These are phyloP conservation scores for Eutolmus rufibarbis DNA, from an alignment of 2,888 invertebrate species.

Conservation along the genomic window DNA sequence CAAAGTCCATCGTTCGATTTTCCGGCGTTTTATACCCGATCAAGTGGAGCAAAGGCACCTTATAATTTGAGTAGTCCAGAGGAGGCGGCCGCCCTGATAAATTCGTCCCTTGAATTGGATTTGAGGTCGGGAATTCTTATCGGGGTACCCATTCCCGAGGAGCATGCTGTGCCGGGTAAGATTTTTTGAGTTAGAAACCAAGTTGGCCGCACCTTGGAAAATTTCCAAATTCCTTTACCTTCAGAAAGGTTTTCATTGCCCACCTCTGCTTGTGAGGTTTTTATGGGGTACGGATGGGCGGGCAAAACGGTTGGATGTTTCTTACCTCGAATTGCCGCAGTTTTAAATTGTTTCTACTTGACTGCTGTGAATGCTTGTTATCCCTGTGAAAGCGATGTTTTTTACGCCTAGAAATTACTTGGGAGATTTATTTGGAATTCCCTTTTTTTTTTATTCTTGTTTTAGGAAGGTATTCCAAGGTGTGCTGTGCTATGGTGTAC, in stretches of 20 bases:
- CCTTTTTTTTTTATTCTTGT: background rate
- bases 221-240: background rate
- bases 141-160: constrained; percentile 87
- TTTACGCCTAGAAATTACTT: background rate
- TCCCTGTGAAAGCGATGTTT: background rate
- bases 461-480: background rate
- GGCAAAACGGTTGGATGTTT: background rate
- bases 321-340: background rate
- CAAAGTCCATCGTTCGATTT: constrained; percentile 74
- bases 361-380: background rate
- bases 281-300: background rate
- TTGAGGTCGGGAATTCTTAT: constrained; percentile 80
- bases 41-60: constrained; percentile 77
- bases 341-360: background rate
- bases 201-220: background rate
- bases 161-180: constrained; percentile 69
- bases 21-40: constrained; percentile 90
- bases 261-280: background rate
- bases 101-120: constrained; percentile 65
- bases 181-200: background rate
- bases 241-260: background rate
- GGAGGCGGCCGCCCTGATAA: constrained; percentile 79
- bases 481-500: background rate
- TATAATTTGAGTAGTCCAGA: constrained; percentile 69
- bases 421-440: background rate